These are phyloP conservation scores for Ictalurus furcatus DNA, from an alignment of 2,113 vertebrate species.

Conservation along the genomic window DNA sequence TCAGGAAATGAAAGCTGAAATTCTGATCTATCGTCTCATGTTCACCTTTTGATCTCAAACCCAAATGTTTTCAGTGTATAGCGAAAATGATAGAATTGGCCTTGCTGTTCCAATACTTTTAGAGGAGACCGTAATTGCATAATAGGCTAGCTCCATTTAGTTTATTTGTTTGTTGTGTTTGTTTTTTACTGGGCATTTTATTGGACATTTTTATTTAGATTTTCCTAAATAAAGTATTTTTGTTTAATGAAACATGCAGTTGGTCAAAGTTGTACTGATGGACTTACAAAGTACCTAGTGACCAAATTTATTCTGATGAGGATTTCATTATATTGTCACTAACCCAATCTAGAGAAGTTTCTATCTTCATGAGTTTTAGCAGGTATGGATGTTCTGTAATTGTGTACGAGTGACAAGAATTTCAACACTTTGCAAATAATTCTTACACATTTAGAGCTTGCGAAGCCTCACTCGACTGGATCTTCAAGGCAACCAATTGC, in stretches of 20 bases:
- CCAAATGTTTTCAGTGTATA: no score
- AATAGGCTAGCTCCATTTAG: not conserved
- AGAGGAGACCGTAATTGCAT: no score
- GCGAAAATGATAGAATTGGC: no score
- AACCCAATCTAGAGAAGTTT: not conserved
- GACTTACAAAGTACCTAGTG: no score
- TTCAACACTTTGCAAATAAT: not conserved
- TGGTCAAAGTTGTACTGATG: not conserved
- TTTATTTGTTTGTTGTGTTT: not conserved
- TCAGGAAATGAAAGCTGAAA: no score
- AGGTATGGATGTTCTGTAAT: not conserved
- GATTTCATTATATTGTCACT: not conserved
- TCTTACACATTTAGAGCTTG: conserved; percentile 74
- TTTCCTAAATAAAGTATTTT: not conserved
- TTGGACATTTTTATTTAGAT: no score
- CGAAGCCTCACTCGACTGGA: conserved; percentile 86
- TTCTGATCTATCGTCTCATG: no score
- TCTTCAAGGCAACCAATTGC: conserved; percentile 86
- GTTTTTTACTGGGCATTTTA: not conserved
- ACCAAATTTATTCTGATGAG: not conserved
- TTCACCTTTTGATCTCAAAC: no score
- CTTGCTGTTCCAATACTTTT: no score
- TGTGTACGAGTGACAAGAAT: not conserved
- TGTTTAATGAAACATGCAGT: not conserved
- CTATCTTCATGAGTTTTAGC: not conserved